Evolutionary conservation across 2,888 invertebrate species (phyloP).

Genomic region (Augochlorella aurata): DNA sequence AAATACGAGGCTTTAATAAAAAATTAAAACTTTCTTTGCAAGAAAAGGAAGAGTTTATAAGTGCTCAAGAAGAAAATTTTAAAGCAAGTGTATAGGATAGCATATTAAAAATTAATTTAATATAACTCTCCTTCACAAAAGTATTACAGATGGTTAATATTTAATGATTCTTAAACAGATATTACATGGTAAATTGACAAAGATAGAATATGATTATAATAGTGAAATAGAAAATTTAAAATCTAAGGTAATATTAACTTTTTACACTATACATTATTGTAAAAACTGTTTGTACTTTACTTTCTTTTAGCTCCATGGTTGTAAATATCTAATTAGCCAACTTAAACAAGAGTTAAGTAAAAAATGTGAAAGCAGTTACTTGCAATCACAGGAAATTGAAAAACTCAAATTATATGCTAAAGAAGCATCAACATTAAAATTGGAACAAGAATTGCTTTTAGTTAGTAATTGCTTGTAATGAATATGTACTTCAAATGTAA

Average conservation of each 20-base stretch:
- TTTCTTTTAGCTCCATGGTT: conserved; percentile 60
- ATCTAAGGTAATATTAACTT: conserved; percentile 61
- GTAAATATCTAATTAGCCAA: conserved; percentile 60
- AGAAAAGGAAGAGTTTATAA: conserved; percentile 62
- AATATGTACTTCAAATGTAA: not conserved
- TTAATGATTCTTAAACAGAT: conserved; percentile 54
- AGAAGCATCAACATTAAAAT: conserved; percentile 57
- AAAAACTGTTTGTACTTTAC: not conserved
- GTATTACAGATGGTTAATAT: conserved; percentile 5
- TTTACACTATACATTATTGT: not conserved
- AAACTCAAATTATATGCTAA: conserved; percentile 56
- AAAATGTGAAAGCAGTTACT: conserved; percentile 59
- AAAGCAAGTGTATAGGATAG: conserved; percentile 49
- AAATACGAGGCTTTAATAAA: conserved; percentile 64
- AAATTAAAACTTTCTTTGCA: conserved; percentile 62
- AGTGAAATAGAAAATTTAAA: conserved; percentile 60
- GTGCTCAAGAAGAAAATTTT: conserved; percentile 54
- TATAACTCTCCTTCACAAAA: conserved; percentile 1
- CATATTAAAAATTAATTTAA: not conserved
- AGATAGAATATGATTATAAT: conserved; percentile 57
- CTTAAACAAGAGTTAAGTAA: conserved; percentile 66
- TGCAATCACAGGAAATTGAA: conserved; percentile 67
- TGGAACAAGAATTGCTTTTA: conserved; percentile 67
- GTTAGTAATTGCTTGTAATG: conserved; percentile 52
- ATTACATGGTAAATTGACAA: conserved; percentile 59